Conservation (phyloP, 30 jellyfish, hydroid and myxozoan species). For the Hydractinia symbiolongicarpus region DNA sequence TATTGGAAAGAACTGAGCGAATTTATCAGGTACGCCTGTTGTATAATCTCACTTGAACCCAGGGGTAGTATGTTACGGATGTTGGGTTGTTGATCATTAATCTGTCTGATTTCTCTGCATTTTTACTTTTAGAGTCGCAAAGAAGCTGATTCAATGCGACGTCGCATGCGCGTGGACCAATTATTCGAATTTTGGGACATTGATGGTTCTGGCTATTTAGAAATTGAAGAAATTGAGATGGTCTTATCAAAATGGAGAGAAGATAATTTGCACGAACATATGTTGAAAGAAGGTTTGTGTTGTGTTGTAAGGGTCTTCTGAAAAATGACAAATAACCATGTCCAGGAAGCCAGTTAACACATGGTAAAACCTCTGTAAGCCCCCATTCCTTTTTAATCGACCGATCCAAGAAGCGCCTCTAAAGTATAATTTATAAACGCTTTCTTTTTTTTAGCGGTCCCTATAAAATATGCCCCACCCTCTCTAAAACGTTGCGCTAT, state of each 20-base stretch:
- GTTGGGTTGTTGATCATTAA: not conserved
- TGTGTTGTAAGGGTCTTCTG: too few species aligned
- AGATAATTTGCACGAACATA: slow-evolving; percentile 38
- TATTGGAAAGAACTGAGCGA: slow-evolving; percentile 57
- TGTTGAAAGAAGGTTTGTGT: slow-evolving; percentile 50
- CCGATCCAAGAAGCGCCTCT: too few species aligned
- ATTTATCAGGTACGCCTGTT: slow-evolving; percentile 40
- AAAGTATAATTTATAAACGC: too few species aligned
- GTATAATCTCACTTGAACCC: not conserved
- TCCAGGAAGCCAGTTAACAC: too few species aligned
- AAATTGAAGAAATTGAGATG: slow-evolving; percentile 61
- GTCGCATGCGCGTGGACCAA: slow-evolving; percentile 66
- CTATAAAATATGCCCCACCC: too few species aligned
- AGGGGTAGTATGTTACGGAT: not conserved
- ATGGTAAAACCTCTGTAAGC: too few species aligned
- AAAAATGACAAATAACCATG: too few species aligned
- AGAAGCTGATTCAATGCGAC: slow-evolving; percentile 68
- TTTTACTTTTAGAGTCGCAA: slow-evolving; percentile 44
- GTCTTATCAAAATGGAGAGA: slow-evolving; percentile 85
- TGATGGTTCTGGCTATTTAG: slow-evolving; percentile 89
- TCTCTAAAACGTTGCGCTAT: too few species aligned
- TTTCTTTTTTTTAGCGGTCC: too few species aligned
- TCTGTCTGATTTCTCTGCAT: not conserved
- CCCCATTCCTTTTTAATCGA: too few species aligned
- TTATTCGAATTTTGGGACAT: slow-evolving; percentile 87